These are phyloP conservation scores for Masticophis lateralis DNA, from an alignment of 2,797 vertebrate species.

Conservation along the genomic window DNA sequence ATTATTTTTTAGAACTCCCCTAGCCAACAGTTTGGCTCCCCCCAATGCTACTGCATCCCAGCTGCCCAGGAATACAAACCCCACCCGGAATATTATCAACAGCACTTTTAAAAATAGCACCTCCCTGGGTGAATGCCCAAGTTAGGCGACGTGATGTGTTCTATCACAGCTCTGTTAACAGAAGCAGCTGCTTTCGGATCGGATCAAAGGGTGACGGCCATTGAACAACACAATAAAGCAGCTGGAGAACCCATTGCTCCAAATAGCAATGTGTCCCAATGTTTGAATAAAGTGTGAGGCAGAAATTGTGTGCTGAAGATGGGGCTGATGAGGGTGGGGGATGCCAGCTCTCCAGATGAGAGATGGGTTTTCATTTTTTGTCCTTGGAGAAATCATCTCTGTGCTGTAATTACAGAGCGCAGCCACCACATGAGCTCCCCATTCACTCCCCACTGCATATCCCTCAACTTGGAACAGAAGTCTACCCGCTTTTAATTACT, in stretches of 20 bases:
- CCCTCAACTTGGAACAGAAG: background rate
- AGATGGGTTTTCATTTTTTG: constrained; percentile 6
- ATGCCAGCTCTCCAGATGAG: background rate
- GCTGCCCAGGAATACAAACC: background rate
- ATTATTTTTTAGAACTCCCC: background rate
- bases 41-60: background rate
- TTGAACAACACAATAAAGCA: constrained; percentile 8
- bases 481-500: constrained; percentile 1
- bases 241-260: constrained; percentile 9
- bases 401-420: background rate
- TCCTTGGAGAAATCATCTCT: constrained; percentile 22
- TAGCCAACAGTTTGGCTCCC: background rate
- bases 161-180: background rate
- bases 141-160: background rate
- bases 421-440: background rate
- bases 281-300: background rate
- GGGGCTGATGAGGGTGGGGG: background rate
- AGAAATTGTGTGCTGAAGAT: background rate
- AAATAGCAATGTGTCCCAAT: constrained; percentile 11
- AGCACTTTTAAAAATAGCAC: constrained; percentile 21
- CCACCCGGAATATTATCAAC: background rate
- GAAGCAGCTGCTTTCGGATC: constrained; percentile 16
- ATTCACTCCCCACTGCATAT: background rate
- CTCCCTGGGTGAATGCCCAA: background rate
- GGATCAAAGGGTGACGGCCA: background rate